A percentile compares a stretch with the other conserved stretches of the same genome.
These are phyloP conservation scores for Drosophila neutralis DNA, from an alignment of 2,888 invertebrate species.

Conservation along the genomic window DNA sequence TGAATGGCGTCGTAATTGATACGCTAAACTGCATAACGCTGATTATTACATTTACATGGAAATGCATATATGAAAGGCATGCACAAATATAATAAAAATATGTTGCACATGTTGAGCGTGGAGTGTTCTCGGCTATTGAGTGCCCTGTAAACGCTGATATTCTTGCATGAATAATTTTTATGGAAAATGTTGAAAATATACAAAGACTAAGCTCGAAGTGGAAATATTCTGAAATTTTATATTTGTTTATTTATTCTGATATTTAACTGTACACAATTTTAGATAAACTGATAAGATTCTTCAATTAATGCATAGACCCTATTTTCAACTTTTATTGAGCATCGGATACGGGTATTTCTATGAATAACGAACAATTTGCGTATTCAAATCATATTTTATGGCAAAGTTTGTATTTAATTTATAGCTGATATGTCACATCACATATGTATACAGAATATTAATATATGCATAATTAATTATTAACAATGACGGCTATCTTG, in stretches of 20 bases:
- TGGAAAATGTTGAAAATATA: not conserved
- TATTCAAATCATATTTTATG: slow-evolving; percentile 14
- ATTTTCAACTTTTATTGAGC: not conserved
- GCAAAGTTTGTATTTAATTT: not conserved
- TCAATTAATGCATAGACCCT: not conserved
- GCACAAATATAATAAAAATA: slow-evolving; percentile 12
- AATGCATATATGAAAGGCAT: slow-evolving; percentile 59
- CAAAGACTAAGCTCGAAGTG: not conserved
- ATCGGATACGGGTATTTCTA: not conserved
- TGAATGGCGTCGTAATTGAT: slow-evolving; percentile 71
- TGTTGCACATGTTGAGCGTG: not conserved
- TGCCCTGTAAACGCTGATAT: not conserved
- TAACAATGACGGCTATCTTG: slow-evolving; percentile 59
- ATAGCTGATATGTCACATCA: too few relatives aligned
- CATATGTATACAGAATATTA: not conserved
- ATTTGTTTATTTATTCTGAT: not conserved
- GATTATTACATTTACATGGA: slow-evolving; percentile 72
- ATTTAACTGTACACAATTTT: not conserved
- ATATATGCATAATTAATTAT: slow-evolving; percentile 57
- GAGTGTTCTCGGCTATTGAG: not conserved
- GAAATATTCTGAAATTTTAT: not conserved
- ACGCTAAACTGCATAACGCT: slow-evolving; percentile 76
- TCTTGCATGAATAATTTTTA: not conserved
- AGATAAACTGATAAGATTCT: not conserved
- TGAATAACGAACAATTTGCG: slow-evolving; percentile 9